Evolutionary conservation across 2,888 invertebrate species (phyloP).

Genomic region (Pogonocherus hispidulus): DNA sequence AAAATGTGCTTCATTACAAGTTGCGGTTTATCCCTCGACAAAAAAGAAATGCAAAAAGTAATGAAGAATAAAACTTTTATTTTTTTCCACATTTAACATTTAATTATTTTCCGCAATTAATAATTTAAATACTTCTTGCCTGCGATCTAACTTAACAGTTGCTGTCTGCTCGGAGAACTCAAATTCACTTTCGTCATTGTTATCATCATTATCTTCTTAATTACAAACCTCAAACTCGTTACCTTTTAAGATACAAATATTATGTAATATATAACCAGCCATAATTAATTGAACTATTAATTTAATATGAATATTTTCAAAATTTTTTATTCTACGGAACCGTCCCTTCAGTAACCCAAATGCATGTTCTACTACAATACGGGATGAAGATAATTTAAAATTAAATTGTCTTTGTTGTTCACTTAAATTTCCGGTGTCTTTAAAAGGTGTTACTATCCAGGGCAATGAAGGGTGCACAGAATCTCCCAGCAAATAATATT

Average conservation of each 20-base stretch:
- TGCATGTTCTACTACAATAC: not conserved
- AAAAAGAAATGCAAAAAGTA: no score
- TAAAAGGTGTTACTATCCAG: slow-evolving; percentile 7
- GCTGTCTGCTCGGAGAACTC: no score
- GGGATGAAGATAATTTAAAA: not conserved
- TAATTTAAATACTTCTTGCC: no score
- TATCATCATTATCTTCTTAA: no score
- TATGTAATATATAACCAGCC: not conserved
- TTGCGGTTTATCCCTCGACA: no score
- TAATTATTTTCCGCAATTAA: no score
- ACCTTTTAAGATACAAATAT: not conserved
- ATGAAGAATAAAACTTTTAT: no score
- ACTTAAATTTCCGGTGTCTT: not conserved
- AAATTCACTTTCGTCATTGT: not conserved
- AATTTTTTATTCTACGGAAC: not conserved
- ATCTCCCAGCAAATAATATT: not conserved
- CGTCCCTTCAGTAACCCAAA: slow-evolving; percentile 1
- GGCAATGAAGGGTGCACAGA: not conserved
- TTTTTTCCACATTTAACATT: no score
- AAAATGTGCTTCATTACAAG: no score
- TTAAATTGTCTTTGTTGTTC: not conserved
- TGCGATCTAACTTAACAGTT: no score
- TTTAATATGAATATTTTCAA: not conserved
- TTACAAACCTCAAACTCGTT: not conserved
- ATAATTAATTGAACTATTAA: not conserved